Conservation (phyloP, 2,797 vertebrate genomes). For the Protonibea diacanthus region DNA sequence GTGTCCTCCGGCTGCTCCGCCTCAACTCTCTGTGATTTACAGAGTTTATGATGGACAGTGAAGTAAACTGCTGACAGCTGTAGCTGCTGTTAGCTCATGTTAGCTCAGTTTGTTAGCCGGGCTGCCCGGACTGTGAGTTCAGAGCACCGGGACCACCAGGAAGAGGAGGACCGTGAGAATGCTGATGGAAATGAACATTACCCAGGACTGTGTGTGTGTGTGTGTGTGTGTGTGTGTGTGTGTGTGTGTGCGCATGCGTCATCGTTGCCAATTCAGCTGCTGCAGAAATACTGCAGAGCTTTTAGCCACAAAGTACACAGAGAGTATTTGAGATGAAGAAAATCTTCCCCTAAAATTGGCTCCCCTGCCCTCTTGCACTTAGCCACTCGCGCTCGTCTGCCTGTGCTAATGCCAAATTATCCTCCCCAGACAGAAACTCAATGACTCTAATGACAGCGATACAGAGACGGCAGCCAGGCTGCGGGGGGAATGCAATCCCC, state of each 20-base stretch:
- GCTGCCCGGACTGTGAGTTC: too few relatives aligned
- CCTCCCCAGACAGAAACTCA: slow-evolving; percentile 19
- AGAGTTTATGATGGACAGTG: too few relatives aligned
- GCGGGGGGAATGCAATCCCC: slow-evolving; percentile 7
- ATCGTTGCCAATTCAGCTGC: background rate
- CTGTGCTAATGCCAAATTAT: slow-evolving; percentile 16
- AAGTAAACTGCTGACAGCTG: too few relatives aligned
- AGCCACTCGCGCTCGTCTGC: background rate
- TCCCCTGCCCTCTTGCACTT: background rate
- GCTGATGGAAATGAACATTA: background rate
- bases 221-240: background rate
- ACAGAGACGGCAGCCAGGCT: slow-evolving; percentile 1
- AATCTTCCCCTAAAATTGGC: background rate
- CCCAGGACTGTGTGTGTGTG: background rate
- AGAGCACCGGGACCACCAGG: too few relatives aligned
- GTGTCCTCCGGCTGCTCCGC: too few relatives aligned
- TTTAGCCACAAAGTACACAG: background rate
- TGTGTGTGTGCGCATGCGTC: background rate
- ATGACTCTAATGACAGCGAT: background rate
- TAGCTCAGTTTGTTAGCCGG: too few relatives aligned
- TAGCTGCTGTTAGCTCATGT: too few relatives aligned
- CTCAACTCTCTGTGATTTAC: too few relatives aligned
- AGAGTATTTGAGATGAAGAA: background rate
- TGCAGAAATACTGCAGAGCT: slow-evolving; percentile 24
- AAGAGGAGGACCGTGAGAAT: too few relatives aligned